Evolutionary conservation across 2,113 vertebrate species (phyloP).

Genomic region (Geothlypis trichas): DNA sequence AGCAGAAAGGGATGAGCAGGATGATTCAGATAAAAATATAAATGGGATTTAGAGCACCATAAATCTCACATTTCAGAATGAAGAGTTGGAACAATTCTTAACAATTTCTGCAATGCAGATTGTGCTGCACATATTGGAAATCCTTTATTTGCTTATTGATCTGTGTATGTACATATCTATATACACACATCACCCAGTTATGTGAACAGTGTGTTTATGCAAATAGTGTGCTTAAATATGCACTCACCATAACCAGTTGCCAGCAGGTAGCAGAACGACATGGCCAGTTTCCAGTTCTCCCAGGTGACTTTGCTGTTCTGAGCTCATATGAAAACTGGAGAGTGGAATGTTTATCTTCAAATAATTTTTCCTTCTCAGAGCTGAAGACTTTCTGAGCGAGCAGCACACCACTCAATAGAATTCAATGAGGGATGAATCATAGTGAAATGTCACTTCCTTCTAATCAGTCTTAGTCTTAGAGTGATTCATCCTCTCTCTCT

Average conservation of each 20-base stretch:
- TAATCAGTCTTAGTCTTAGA: constrained; percentile 31
- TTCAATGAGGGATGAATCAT: constrained; percentile 27
- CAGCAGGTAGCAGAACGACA: not conserved
- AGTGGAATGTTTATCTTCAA: not conserved
- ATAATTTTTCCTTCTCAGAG: not conserved
- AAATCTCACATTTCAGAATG: constrained; percentile 42
- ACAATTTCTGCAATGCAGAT: constrained; percentile 3
- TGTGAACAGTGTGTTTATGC: not conserved
- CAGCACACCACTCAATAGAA: not conserved
- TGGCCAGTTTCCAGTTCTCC: not conserved
- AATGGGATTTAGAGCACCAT: constrained; percentile 55
- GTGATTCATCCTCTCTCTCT: constrained; percentile 7
- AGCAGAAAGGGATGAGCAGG: constrained; percentile 66
- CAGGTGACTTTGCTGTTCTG: not conserved
- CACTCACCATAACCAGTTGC: not conserved
- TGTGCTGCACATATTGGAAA: not conserved
- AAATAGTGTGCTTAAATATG: not conserved
- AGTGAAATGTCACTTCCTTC: constrained; percentile 38
- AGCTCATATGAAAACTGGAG: not conserved
- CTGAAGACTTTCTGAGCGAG: not conserved
- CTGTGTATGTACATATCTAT: not conserved
- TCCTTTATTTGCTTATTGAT: constrained; percentile 8
- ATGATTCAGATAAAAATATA: constrained; percentile 58
- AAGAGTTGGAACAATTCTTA: constrained; percentile 11
- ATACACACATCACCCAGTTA: not conserved